Conservation (phyloP, 2,113 vertebrate genomes). For the Lanius ludovicianus region DNA sequence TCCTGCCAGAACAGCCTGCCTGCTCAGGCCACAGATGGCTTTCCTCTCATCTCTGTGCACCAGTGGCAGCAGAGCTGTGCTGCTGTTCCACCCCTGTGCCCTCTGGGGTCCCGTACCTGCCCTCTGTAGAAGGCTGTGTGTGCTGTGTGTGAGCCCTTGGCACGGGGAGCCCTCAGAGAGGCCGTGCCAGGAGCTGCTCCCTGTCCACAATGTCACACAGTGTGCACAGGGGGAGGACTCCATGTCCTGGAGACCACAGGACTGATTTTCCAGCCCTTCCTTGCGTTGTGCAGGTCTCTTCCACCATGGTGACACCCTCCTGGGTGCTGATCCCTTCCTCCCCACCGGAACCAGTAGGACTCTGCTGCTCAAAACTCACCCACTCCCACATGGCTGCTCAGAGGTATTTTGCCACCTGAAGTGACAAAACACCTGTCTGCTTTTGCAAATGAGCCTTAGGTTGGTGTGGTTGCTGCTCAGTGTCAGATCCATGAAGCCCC, state of each 20-base stretch:
- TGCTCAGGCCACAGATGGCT: background rate
- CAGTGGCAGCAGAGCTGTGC: background rate
- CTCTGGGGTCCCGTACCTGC: background rate
- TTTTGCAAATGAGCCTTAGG: background rate
- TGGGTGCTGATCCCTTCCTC: background rate
- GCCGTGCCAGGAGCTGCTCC: background rate
- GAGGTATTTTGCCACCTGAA: background rate
- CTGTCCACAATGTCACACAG: fast-evolving
- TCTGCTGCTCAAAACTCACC: background rate
- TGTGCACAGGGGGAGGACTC: background rate
- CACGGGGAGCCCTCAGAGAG: background rate
- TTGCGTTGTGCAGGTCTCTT: background rate
- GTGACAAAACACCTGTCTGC: background rate
- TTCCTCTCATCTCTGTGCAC: background rate
- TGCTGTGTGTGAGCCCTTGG: background rate
- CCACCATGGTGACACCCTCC: background rate
- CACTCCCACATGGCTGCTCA: background rate
- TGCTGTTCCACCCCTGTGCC: background rate
- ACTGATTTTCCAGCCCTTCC: background rate
- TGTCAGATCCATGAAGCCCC: background rate
- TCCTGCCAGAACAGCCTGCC: background rate
- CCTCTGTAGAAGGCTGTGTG: background rate
- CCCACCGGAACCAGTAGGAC: background rate
- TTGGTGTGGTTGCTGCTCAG: background rate
- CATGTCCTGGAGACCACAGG: fast-evolving